Base-by-base conservation (phyloP, 2,113 vertebrate species). In the Callionymus lyra region DNA sequence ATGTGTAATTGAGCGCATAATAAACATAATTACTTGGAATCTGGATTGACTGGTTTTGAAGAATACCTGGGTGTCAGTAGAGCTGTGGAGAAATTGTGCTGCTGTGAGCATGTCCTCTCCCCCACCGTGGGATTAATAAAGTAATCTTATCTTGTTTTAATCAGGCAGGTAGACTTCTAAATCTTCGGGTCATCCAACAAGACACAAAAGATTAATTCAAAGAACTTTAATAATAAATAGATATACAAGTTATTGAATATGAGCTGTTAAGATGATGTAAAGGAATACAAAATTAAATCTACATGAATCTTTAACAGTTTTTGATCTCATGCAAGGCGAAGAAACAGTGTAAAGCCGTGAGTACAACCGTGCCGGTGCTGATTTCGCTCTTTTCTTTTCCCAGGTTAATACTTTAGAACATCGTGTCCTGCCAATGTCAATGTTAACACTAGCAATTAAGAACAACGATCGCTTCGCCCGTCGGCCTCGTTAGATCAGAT, bases 161-260 rank as follows among this genome's bases (percentile, higher is more conserved):
- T n/a, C n/a, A n/a, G n/a, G n/a, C 47, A 40, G 1, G 39, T 16
- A 42, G 62, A 50, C 19, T 6, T 44, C 50, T 77, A 4, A 70
- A 46, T 74, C 13, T 2, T 38, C 31, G 15, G 19, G 18, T 27
- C 1, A 11, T 4, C 13, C 10, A 17, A 33, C 38, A 38, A n/a
- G 34, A 2, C 1, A 6, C 35, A 17, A 42, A 6, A 44, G 9
- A 31, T 0, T 69, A 14, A 49, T 65, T 76, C 55, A 59, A 69
- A 79, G 61, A 63, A 56, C 15, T 70, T 80, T 79, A 27, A 27
- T 75, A 80, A 82, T 80, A 80, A 81, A 80, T 73, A 72, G 49
- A 59, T 52, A 58, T 58, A 66, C 11, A 43, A 68, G 58, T 70
- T 59, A 40, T 74, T 67, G 63, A 51, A 64, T 73, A 72, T 62